Conservation (phyloP, 2,797 vertebrate genomes). For the Scleropages formosus region DNA sequence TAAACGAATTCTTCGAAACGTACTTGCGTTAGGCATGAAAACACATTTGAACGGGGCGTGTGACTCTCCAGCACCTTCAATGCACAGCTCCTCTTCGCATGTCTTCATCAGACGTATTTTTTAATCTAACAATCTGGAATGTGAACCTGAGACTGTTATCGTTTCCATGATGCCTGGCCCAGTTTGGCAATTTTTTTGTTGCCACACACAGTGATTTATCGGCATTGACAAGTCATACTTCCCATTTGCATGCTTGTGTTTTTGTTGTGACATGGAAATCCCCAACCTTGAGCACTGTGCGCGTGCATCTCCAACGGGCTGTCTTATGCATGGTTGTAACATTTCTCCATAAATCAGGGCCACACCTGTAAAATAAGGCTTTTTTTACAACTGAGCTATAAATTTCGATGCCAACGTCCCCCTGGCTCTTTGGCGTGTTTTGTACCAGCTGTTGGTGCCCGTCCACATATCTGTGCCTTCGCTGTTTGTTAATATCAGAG, state of each 20-base stretch:
- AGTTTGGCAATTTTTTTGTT: constrained; percentile 7
- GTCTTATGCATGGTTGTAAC: constrained; percentile 2
- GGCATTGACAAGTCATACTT: background rate
- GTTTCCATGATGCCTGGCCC: background rate
- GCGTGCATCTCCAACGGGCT: background rate
- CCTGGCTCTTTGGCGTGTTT: background rate
- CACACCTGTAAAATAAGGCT: background rate
- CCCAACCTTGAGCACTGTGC: background rate
- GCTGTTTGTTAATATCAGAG: too few relatives aligned
- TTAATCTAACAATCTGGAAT: background rate
- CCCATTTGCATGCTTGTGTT: background rate
- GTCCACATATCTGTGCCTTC: background rate
- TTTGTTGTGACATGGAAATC: background rate
- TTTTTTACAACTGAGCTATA: constrained; percentile 3
- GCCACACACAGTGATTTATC: background rate
- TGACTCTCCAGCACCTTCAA: background rate
- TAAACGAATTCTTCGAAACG: background rate
- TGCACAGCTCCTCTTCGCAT: constrained; percentile 10
- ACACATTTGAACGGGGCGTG: background rate
- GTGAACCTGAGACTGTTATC: background rate
- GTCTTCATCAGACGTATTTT: constrained; percentile 10
- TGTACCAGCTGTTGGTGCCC: background rate
- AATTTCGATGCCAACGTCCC: background rate
- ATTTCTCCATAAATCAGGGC: constrained; percentile 19
- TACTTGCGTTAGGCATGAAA: background rate